Evolutionary conservation across 2,113 vertebrate species (phyloP).

Genomic region (Willisornis vidua): DNA sequence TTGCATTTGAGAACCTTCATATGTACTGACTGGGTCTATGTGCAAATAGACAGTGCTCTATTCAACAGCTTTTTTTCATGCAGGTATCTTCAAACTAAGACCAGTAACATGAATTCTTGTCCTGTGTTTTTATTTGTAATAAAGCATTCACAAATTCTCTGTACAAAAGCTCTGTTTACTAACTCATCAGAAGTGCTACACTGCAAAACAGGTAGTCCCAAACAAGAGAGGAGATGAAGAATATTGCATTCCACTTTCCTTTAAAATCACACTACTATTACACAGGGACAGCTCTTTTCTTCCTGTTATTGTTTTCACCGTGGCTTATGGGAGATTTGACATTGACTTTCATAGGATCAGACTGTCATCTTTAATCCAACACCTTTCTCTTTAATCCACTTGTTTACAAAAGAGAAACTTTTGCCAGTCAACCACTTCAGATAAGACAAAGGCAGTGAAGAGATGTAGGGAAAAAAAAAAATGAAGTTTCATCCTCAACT

Average conservation of each 20-base stretch:
- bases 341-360: slow-evolving; percentile 23
- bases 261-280: neutral
- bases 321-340: slow-evolving; percentile 6
- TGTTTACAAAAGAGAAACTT: slow-evolving; percentile 52
- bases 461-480: neutral
- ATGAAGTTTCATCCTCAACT: neutral
- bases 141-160: neutral
- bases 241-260: neutral
- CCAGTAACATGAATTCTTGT: neutral
- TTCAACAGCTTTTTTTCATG: neutral
- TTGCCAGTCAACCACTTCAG: neutral
- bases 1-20: neutral
- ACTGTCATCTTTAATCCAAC: slow-evolving; percentile 38
- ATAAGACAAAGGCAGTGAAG: neutral
- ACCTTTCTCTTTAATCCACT: slow-evolving; percentile 10
- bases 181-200: neutral
- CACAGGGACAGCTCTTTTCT: neutral
- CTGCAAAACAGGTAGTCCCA: neutral
- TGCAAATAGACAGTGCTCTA: neutral
- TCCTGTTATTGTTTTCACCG: neutral
- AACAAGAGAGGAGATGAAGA: neutral
- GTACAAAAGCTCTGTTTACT: neutral
- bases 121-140: neutral
- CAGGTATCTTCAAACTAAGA: neutral
- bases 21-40: neutral